Evolutionary conservation across 1,140 invertebrate species (phyloP), one percentile per base, ranked within the genome.

Genomic region (Drosophila neocordata): DNA sequence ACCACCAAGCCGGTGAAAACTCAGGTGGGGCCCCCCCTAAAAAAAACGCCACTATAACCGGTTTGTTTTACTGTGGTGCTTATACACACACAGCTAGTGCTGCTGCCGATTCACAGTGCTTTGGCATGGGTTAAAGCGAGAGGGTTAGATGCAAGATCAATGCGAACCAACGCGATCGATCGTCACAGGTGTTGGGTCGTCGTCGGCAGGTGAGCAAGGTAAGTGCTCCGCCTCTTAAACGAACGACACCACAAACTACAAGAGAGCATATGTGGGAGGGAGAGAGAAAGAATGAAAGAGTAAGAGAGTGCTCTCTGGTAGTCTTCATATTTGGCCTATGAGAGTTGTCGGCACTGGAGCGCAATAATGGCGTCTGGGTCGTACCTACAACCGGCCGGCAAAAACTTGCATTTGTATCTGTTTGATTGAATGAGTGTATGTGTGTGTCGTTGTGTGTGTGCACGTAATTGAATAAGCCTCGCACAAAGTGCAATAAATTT

Each of bases 401-500:
- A 69, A 73, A 34, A 11, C 60, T 52, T 38, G 58, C 13, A 22
- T 60, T 20, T 18, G 58, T 60, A 41, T 60, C 18, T 60, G 13
- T 44, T 2, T 18, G 41, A 27, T n/a, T 48, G 24, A 31, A 1
- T 37, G 31, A 31, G 37, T 59, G 62, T 69, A 35, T 1, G 20
- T 34, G 5, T 51, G 13, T 37, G 44, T 2, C 12, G 18, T 3
- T 61, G 13, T 37, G 22, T 51, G 22, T 61, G 62, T 69, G 48
- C 51, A 69, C 69, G 79, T 90, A 90, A 90, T 90, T 90, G 89
- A 90, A 90, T 90, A 90, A 87, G 72, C 76, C 79, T 69, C 82
- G 77, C 88, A 80, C 77, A 83, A 77, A 90, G 89, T 89, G 89
- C 89, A 89, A 90, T 90, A 90, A 90, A 90, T 90, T 90, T 90